Base-by-base conservation (phyloP, 2,113 vertebrate species). In the Sus scrofa region DNA sequence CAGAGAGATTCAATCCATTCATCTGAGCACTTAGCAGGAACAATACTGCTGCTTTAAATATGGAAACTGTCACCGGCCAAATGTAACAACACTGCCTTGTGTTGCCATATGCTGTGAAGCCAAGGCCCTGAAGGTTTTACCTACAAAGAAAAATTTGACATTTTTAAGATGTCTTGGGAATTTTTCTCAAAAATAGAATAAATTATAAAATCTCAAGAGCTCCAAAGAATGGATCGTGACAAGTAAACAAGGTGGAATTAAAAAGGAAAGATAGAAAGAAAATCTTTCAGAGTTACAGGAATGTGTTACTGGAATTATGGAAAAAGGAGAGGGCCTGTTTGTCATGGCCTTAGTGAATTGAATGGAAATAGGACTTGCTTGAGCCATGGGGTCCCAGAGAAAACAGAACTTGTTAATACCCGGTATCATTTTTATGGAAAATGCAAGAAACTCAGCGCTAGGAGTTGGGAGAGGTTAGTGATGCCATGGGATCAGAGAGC, bases 161-260 rank as follows among this genome's bases (percentile, higher is more conserved):
- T 34, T 22, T 62, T 62, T 91, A 75, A 44, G 6, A 60, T 54
- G 37, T 56, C 84, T 87, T 1, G 12, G 37, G 24, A 71, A 27
- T 91, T 91, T 91, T 95, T 93, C 58, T 90, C 20, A 26, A 78
- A 65, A 74, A 86, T 86, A 95, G 37, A 71, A 34, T 50, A 37
- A 75, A 74, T 52, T 56, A 54, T 15, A 60, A 78, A 54, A 39
- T 70, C 50, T 87, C 7, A 71, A 71, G 27, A 87, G 13, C 50
- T 6, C 10, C 22, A 50, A 70, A 50, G 24, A 91, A 79, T 86
- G n/a, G 26, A 54, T 32, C 79, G 18, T 68, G 37, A 60, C 10
- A 86, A 79, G 3, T 73, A 26, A 91, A 70, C 13, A 84, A 86
- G 3, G 22, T 9, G 78, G 37, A 58, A 50, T 71, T 90, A 24